Evolutionary conservation across 2,888 invertebrate genomes (phyloP), one percentile per base, ranked within the genome.

Genomic region (Ennomos quercinarius): DNA sequence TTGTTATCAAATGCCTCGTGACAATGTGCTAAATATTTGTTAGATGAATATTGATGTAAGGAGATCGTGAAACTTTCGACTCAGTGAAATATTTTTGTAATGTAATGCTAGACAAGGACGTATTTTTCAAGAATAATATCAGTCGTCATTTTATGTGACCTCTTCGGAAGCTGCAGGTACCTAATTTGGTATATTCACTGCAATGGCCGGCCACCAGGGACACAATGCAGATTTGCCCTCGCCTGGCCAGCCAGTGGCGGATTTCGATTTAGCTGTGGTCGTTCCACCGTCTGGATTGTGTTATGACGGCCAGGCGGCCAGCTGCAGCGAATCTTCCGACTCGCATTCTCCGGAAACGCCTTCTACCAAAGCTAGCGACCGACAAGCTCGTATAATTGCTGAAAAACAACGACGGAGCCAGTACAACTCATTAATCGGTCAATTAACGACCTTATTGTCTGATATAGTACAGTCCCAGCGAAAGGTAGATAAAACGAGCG

Each of bases 341-440:
- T 86, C 91, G 8, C 89, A 76, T 52, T 90, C 91, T n/a, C 91
- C 90, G 56, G 89, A 89, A 64, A 71, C 85, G 69, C 80, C 84
- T 11, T 71, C 82, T 40, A 80, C 79, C 3, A 89, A 87, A 73
- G 96, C 96, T 69, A 95, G 95, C 74, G 96, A 95, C 78, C 95
- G 98, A 59, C 96, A 96, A 79, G 95, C 96, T 73, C 94, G 98
- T 63, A 98, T 98, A 80, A 94, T 95, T 79, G 98, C 98, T 9
- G 98, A 99, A 84, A 98, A 98, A 87, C 95, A 96, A 85, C 95
- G 98, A 38, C 94, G 98, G 57, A 98, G 98, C 84, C 97, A 97
- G 83, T 94, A 98, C 72, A 98, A 98, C 90, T 94, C 95, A 36
- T 96, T 96, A 81, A 97, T 99, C 74, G 94, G 95, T 59, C 96